These are phyloP conservation scores for Drymodes brunneopygia DNA, from an alignment of 2,113 vertebrate species.

Conservation along the genomic window DNA sequence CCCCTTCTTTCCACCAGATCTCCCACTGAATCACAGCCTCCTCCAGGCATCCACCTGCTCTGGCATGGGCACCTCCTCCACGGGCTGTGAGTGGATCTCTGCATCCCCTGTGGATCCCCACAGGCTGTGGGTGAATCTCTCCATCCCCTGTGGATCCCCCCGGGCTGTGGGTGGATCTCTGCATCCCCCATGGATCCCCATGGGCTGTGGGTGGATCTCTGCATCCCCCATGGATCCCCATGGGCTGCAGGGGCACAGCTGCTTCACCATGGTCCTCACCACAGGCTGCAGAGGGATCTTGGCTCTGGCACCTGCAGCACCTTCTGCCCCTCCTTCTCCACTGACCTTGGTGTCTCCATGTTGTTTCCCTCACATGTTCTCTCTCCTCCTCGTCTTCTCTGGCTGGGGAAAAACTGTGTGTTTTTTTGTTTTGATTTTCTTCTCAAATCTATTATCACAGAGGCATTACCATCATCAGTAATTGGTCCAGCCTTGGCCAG, in stretches of 20 bases:
- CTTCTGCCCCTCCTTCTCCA: not conserved
- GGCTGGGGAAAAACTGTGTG: not conserved
- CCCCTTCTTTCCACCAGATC: accelerated
- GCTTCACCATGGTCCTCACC: not conserved
- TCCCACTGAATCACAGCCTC: not conserved
- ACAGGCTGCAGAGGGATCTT: accelerated
- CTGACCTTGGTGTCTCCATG: too few species aligned
- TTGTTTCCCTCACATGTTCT: not conserved
- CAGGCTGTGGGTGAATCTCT: not conserved
- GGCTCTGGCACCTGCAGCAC: accelerated
- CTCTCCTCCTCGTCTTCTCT: too few species aligned
- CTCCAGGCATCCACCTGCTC: not conserved
- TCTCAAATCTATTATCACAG: not conserved
- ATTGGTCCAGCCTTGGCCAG: not conserved
- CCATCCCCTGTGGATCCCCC: too few species aligned
- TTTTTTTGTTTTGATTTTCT: not conserved
- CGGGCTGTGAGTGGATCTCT: not conserved
- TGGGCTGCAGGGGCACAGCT: not conserved
- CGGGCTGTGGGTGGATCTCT: too few species aligned
- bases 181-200: not conserved
- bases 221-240: not conserved
- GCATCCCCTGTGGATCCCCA: not conserved
- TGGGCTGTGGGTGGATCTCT: too few species aligned
- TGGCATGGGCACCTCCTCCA: accelerated
- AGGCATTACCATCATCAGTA: accelerated